Evolutionary conservation across 2,113 vertebrate genomes (phyloP).

Genomic region (Gasterosteus aculeatus): DNA sequence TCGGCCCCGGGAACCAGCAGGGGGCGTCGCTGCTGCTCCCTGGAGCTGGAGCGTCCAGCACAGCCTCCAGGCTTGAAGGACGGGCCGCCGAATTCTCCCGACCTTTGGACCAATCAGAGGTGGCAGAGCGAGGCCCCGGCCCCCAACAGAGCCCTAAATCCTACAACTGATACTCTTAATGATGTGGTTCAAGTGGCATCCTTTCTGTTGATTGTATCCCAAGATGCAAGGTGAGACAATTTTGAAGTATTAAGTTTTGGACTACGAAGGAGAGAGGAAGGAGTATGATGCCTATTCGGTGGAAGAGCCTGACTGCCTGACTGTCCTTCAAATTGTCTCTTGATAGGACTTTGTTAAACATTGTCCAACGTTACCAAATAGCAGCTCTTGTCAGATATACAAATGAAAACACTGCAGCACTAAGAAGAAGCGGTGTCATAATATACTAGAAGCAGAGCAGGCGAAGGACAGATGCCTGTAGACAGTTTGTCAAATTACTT

Average conservation of each 20-base stretch:
- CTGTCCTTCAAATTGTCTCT: conserved; percentile 12
- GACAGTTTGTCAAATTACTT: conserved; percentile 18
- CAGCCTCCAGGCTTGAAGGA: conserved; percentile 29
- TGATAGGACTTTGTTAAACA: conserved; percentile 20
- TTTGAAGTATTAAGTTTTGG: neutral
- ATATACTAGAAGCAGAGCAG: conserved; percentile 56
- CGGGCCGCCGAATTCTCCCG: conserved; percentile 15
- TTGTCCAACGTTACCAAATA: conserved; percentile 26
- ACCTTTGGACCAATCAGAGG: conserved; percentile 65
- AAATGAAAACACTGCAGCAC: conserved; percentile 28
- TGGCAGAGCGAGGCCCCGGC: conserved; percentile 82
- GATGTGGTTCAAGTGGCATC: conserved; percentile 9
- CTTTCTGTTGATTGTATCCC: conserved; percentile 12
- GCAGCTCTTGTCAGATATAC: conserved; percentile 32
- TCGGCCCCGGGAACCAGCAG: conserved; percentile 77
- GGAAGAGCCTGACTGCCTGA: conserved; percentile 7
- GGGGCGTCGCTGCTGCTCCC: conserved; percentile 37
- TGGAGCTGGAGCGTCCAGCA: conserved; percentile 64
- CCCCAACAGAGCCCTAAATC: conserved; percentile 77
- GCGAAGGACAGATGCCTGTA: conserved; percentile 34
- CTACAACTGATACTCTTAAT: conserved; percentile 77
- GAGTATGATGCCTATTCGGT: conserved; percentile 11
- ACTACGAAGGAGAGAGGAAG: neutral
- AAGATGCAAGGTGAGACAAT: neutral
- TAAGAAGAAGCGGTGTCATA: conserved; percentile 36